phyloP scores from a whole-genome alignment of 2,113 vertebrate genomes.

The Engraulis encrasicolus region DNA sequence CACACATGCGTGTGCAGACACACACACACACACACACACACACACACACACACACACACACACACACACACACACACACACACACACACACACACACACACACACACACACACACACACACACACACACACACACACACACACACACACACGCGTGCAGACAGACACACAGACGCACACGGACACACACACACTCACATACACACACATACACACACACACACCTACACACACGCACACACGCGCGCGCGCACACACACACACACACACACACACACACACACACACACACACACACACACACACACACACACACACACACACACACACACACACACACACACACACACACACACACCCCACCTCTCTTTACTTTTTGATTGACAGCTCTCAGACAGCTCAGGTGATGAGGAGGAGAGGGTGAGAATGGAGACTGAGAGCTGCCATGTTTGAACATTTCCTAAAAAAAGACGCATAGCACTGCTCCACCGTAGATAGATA shows the following conservation, averaged over 20 bases:
- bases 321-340: background rate
- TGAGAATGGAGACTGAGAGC: slow-evolving; percentile 60
- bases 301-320: background rate
- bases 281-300: background rate
- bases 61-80: background rate
- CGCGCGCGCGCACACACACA: background rate
- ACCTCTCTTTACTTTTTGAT: slow-evolving; percentile 58
- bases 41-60: background rate
- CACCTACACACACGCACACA: too few relatives aligned
- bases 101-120: background rate
- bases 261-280: background rate
- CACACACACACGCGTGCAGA: background rate
- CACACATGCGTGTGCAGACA: too few relatives aligned
- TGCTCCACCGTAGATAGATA: background rate
- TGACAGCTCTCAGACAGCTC: slow-evolving; percentile 63
- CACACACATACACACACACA: too few relatives aligned
- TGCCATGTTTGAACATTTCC: slow-evolving; percentile 65
- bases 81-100: slow-evolving; percentile 8
- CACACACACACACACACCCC: slow-evolving; percentile 56
- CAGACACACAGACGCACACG: background rate
- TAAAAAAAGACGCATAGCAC: slow-evolving; percentile 55
- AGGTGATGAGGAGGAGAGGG: slow-evolving; percentile 66
- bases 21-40: background rate
- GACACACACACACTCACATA: too few relatives aligned
- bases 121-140: background rate